phyloP scores from a whole-genome alignment of 2,797 vertebrate genomes.

The Myiotriccus ornatus region DNA sequence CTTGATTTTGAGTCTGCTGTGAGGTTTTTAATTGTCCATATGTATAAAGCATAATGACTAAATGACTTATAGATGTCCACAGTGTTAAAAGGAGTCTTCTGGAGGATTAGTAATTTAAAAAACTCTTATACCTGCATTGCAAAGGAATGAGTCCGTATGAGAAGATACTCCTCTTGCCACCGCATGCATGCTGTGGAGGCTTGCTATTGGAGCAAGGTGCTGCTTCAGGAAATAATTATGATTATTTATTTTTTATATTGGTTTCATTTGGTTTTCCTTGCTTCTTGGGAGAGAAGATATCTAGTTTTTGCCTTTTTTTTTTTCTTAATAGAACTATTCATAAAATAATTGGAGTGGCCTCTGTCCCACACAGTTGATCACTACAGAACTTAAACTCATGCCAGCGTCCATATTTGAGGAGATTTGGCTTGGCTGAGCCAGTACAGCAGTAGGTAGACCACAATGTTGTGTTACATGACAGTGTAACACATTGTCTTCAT shows the following conservation, averaged over 20 bases:
- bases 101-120: not conserved
- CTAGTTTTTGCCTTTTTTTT: rapidly evolving
- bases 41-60: not conserved
- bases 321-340: not conserved
- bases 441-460: not conserved
- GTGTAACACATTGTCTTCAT: not conserved
- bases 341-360: not conserved
- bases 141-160: not conserved
- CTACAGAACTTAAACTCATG: not conserved
- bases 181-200: not conserved
- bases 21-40: not conserved
- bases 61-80: not conserved
- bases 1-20: not conserved
- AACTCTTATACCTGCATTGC: not conserved
- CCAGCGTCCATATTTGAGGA: not conserved
- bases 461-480: not conserved
- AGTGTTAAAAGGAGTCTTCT: not conserved
- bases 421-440: not conserved
- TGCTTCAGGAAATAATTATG: not conserved
- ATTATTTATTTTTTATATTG: not conserved
- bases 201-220: not conserved
- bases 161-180: not conserved
- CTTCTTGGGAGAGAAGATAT: not conserved
- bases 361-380: not conserved
- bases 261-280: not conserved